These are phyloP conservation scores for Drosophila mercatorum DNA, from an alignment of 2,888 invertebrate genomes.

Conservation along the genomic window DNA sequence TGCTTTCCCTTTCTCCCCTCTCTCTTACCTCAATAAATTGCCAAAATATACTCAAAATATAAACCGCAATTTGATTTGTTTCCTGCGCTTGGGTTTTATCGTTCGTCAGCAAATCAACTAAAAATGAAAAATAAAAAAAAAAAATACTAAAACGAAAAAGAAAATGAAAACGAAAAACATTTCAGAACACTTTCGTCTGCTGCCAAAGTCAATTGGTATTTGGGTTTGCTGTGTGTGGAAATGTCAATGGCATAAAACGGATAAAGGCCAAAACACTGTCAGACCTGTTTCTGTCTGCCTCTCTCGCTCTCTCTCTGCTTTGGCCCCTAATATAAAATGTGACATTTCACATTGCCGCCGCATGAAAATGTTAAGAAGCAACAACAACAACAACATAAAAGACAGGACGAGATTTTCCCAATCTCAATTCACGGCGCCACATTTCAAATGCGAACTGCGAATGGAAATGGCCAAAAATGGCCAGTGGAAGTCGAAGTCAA, in stretches of 20 bases:
- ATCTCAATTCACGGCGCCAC: constrained; percentile 56
- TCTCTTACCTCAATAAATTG: constrained; percentile 32
- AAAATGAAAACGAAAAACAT: constrained; percentile 45
- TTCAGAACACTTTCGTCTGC: constrained; percentile 38
- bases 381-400: constrained; percentile 40
- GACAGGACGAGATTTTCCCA: constrained; percentile 67
- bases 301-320: background rate
- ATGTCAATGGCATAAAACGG: constrained; percentile 73
- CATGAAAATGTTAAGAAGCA: constrained; percentile 58
- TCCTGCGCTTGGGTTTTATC: constrained; percentile 32
- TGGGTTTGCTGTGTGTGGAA: constrained; percentile 61
- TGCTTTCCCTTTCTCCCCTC: background rate
- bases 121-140: constrained; percentile 47
- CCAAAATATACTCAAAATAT: constrained; percentile 29
- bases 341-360: constrained; percentile 65
- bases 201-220: constrained; percentile 62
- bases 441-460: constrained; percentile 44
- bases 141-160: constrained; percentile 37
- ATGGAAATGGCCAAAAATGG: constrained; percentile 18
- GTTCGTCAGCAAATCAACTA: constrained; percentile 40
- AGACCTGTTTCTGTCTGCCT: constrained; percentile 1
- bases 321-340: constrained; percentile 53
- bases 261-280: constrained; percentile 55
- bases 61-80: constrained; percentile 54
- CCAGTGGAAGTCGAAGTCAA: background rate